Percentiles rank a stretch among this genome's conserved stretches.
Conservation (phyloP, 2,113 vertebrate species). For the Gobius niger region DNA sequence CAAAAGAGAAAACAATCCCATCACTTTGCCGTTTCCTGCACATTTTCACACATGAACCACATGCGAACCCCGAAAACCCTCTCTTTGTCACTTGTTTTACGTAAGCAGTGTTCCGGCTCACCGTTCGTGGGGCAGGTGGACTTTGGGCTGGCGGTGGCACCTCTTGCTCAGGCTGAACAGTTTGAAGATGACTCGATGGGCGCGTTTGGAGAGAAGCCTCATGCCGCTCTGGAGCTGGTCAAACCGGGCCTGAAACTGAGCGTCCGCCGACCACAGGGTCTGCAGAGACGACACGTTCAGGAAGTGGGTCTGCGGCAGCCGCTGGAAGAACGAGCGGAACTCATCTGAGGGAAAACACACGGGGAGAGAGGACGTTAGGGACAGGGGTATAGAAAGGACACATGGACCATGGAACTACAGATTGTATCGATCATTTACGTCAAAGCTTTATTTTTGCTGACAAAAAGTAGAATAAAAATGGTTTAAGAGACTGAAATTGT, state of each 20-base stretch:
- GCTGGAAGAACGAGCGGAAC: conserved; percentile 91
- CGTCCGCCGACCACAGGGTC: conserved; percentile 93
- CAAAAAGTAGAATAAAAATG: too few relatives aligned
- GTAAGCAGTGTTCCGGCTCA: conserved; percentile 59
- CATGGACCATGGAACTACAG: too few relatives aligned
- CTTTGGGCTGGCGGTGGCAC: conserved; percentile 90
- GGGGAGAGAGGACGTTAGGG: neutral
- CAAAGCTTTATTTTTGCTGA: too few relatives aligned
- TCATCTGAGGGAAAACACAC: conserved; percentile 80
- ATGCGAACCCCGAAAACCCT: too few relatives aligned
- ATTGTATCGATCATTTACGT: too few relatives aligned
- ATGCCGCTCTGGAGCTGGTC: conserved; percentile 91
- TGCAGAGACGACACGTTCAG: conserved; percentile 90
- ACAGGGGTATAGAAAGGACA: too few relatives aligned
- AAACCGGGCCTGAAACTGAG: conserved; percentile 88
- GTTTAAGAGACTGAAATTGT: too few relatives aligned
- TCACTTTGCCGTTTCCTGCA: too few relatives aligned
- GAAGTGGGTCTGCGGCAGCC: conserved; percentile 91
- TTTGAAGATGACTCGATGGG: conserved; percentile 91
- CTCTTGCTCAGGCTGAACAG: conserved; percentile 96
- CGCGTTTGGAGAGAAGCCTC: conserved; percentile 86
- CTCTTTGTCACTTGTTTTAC: too few relatives aligned
- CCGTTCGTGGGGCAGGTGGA: conserved; percentile 88
- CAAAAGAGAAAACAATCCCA: too few relatives aligned
- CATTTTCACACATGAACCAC: too few relatives aligned